Base-by-base conservation (phyloP, 2,888 invertebrate species). In the Asteroscopus sphinx region DNA sequence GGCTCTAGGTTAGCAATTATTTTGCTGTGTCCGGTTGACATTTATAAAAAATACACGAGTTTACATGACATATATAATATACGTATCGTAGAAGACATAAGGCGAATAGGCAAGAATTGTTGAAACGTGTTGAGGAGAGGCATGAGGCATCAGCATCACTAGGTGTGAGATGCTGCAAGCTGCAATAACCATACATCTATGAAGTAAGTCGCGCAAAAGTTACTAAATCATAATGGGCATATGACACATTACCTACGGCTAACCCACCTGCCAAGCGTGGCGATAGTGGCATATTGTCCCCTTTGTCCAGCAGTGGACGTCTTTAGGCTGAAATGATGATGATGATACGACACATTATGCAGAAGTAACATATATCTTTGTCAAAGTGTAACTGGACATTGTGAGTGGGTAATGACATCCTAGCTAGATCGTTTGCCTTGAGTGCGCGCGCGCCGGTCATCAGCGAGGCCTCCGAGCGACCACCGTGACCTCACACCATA, bases 401-500 rank as follows among this genome's bases (percentile, higher is more conserved):
- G 53, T 40, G 36, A 62, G 47, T 5, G 41, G 35, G 15, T 61
- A 71, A 65, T 65, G 44, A 66, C 59, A 61, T 59, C 39, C 37
- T 41, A 65, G 57, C 37, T 41, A 65, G 57, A 67, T 62, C 54
- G 55, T 58, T 76, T 44, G 42, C 76, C 74, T 75, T 75, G 76
- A 70, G 66, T 63, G 56, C 56, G 60, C 49, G 6, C 40, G 39
- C 51, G 52, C 56, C 51, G 53, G 15, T 44, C 46, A 15, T 44
- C 46, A 15, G 42, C 44, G 45, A 68, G 70, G 62, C 64, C 65
- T 69, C 63, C 55, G 46, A 9, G 58, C 65, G 71, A 69, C 74
- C 66, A 62, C 42, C 15, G 61, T 77, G 82, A 78, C 82, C 81
- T 82, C 73, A 74, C 69, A 68, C 62, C 73, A 77, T 81, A 73